These are phyloP conservation scores for Colostygia pectinataria DNA, from an alignment of 2,888 invertebrate genomes.

Conservation along the genomic window DNA sequence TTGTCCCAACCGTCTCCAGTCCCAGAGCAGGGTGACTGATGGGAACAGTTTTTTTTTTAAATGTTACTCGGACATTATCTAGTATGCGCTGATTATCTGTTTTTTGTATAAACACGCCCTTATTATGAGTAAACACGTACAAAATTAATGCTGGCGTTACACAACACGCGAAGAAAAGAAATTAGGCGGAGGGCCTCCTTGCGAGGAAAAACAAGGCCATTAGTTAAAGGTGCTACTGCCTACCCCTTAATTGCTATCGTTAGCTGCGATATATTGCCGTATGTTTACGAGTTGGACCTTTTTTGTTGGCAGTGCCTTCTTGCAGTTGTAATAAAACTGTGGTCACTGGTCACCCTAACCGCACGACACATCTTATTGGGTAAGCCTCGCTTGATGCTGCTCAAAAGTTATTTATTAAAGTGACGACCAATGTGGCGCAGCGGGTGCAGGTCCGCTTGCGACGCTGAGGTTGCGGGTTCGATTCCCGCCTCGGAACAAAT, in stretches of 20 bases:
- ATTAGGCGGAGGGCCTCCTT: slow-evolving; percentile 39
- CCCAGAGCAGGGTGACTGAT: too few species aligned
- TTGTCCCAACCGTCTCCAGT: too few species aligned
- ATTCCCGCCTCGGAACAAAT: too few species aligned
- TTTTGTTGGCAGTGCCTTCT: slow-evolving; percentile 26
- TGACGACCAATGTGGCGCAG: too few species aligned
- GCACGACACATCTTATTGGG: too few species aligned
- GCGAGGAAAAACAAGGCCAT: slow-evolving; percentile 59
- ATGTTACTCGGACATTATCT: too few species aligned
- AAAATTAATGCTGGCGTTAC: slow-evolving; percentile 32
- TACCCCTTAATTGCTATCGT: slow-evolving; percentile 57
- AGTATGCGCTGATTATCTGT: neutral
- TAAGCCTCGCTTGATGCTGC: too few species aligned
- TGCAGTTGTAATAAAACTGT: slow-evolving; percentile 11
- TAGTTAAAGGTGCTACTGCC: slow-evolving; percentile 52
- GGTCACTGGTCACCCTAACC: too few species aligned
- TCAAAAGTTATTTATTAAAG: too few species aligned
- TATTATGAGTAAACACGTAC: slow-evolving; percentile 31
- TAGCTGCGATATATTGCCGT: slow-evolving; percentile 43
- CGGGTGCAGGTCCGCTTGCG: too few species aligned
- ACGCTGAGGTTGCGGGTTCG: too few species aligned
- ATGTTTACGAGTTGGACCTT: slow-evolving; percentile 21
- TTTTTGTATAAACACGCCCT: slow-evolving; percentile 2
- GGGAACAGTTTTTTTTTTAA: too few species aligned
- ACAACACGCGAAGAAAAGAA: slow-evolving; percentile 42